Conservation (phyloP, 1,140 invertebrate species). For the Atta cephalotes region DNA sequence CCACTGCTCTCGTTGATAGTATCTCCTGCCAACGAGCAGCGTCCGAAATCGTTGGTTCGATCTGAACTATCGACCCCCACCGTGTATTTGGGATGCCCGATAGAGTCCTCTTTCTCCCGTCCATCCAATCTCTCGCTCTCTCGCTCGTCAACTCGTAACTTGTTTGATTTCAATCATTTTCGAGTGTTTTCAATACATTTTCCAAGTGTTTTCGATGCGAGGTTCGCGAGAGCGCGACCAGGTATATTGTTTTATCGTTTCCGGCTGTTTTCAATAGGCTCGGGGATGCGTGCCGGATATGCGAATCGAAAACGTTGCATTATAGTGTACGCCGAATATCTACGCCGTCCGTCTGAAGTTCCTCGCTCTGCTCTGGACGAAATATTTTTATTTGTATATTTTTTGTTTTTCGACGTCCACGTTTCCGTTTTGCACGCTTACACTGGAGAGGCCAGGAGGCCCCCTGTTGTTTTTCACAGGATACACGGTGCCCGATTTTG, state of each 20-base stretch:
- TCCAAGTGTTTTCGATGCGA: slow-evolving; percentile 67
- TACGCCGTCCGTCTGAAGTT: slow-evolving; percentile 47
- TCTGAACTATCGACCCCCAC: slow-evolving; percentile 35
- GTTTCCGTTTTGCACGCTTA: slow-evolving; percentile 15
- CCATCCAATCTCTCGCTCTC: slow-evolving; percentile 26
- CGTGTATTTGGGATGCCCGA: slow-evolving; percentile 1
- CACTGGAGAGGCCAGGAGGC: neutral
- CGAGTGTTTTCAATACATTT: slow-evolving; percentile 76
- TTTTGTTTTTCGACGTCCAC: neutral
- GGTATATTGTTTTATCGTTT: slow-evolving; percentile 76
- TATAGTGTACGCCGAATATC: slow-evolving; percentile 27
- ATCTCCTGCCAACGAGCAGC: slow-evolving; percentile 54
- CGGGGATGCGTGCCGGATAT: slow-evolving; percentile 62
- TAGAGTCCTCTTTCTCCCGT: slow-evolving; percentile 39
- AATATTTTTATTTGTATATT: slow-evolving; percentile 54
- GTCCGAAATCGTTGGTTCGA: slow-evolving; percentile 64
- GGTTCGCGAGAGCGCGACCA: slow-evolving; percentile 28
- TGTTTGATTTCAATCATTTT: slow-evolving; percentile 76
- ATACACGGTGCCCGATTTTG: neutral
- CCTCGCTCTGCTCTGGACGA: slow-evolving; percentile 15
- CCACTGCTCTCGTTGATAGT: slow-evolving; percentile 64
- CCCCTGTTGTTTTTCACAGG: slow-evolving; percentile 6
- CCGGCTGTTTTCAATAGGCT: slow-evolving; percentile 65
- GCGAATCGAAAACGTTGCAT: slow-evolving; percentile 71
- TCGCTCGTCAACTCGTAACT: slow-evolving; percentile 66